Evolutionary conservation across 2,888 invertebrate species (phyloP).

Genomic region (Brachynemurus nebulosus): DNA sequence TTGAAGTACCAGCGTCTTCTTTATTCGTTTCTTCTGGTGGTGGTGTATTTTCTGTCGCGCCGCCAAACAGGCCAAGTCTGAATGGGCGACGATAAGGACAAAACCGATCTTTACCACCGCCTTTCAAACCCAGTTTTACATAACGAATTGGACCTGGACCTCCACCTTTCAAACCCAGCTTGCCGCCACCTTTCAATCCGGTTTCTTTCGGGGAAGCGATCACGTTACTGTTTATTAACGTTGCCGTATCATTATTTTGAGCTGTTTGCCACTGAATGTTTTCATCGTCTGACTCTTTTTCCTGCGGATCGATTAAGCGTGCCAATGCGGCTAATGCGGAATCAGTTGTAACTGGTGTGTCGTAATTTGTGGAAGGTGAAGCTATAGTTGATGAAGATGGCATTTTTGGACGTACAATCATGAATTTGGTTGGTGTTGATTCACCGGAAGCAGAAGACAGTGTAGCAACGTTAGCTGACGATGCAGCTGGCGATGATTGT

Average conservation of each 20-base stretch:
- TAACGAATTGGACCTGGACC: slow-evolving; percentile 23
- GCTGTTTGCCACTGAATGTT: slow-evolving; percentile 5
- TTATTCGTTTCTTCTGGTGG: slow-evolving; percentile 11
- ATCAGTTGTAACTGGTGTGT: slow-evolving; percentile 45
- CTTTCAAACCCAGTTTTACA: slow-evolving; percentile 25
- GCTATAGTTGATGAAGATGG: slow-evolving; percentile 40
- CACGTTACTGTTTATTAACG: background rate
- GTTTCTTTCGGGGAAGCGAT: slow-evolving; percentile 1
- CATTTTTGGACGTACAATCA: slow-evolving; percentile 38
- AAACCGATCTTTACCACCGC: slow-evolving; percentile 27
- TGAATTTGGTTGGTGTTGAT: slow-evolving; percentile 28
- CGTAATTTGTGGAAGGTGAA: slow-evolving; percentile 36
- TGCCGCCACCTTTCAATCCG: slow-evolving; percentile 9
- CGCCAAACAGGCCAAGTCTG: slow-evolving; percentile 21
- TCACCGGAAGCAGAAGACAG: slow-evolving; percentile 24
- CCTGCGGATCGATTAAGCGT: slow-evolving; percentile 39
- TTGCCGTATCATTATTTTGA: slow-evolving; percentile 7
- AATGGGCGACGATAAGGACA: slow-evolving; percentile 3
- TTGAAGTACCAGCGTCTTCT: too few species aligned
- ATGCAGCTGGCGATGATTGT: slow-evolving; percentile 8
- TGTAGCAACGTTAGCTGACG: slow-evolving; percentile 16
- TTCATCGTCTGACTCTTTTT: slow-evolving; percentile 18
- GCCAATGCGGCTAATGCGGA: slow-evolving; percentile 46
- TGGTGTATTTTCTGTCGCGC: slow-evolving; percentile 8
- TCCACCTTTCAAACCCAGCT: slow-evolving; percentile 28